Percentiles rank a stretch among this genome's conserved stretches.
These are phyloP conservation scores for Microtus richardsoni DNA, from an alignment of 2,113 vertebrate species.

Conservation along the genomic window DNA sequence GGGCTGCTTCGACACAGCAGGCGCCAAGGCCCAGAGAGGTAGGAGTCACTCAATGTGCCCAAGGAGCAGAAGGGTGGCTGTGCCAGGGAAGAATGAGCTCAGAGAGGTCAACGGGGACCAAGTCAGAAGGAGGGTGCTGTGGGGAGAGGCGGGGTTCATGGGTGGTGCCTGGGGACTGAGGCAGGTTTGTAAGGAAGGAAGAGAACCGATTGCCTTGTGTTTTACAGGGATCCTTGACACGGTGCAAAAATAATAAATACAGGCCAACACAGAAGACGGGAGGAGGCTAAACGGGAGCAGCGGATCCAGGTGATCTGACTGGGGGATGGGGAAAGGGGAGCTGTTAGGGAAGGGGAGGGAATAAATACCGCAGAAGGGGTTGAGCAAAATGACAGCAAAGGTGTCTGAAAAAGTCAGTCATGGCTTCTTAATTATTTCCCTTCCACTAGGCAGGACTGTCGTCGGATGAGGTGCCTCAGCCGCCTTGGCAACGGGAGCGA, in stretches of 20 bases:
- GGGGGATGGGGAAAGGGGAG: not conserved
- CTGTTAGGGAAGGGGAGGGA: not conserved
- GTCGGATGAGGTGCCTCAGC: not conserved
- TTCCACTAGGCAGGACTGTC: not conserved
- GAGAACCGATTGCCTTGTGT: not conserved
- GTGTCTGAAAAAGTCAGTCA: too few relatives aligned
- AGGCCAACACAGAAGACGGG: not conserved
- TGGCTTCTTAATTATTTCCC: not conserved
- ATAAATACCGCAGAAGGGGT: not conserved
- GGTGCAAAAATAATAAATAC: not conserved
- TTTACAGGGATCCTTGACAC: not conserved
- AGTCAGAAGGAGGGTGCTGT: too few relatives aligned
- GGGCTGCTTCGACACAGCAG: not conserved
- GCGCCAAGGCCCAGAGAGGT: not conserved
- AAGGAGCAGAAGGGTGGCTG: not conserved
- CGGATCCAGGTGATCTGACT: fast-evolving
- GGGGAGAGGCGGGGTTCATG: not conserved
- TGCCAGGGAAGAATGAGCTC: too few relatives aligned
- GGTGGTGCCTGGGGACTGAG: not conserved
- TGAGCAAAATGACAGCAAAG: not conserved
- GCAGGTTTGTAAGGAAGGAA: not conserved
- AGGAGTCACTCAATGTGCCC: not conserved
- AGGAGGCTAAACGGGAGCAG: not conserved
- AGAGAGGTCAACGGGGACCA: not conserved
- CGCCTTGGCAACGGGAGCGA: not conserved